Base-by-base conservation (phyloP, 2,113 vertebrate genomes). In the Oryzias woworae region DNA sequence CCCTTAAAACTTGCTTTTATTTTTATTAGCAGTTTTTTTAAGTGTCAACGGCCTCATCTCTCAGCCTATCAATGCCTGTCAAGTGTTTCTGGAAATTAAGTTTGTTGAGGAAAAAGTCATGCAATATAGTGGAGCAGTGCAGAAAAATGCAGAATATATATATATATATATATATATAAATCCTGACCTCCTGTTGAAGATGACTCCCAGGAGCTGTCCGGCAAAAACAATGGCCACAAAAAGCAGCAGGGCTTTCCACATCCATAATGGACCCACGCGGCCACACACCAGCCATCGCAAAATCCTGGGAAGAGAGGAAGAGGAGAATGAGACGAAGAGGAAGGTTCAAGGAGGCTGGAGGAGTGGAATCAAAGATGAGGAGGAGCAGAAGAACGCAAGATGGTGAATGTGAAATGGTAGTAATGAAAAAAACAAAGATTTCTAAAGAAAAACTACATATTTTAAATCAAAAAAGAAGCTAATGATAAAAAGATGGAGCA, bases 181-280 rank as follows among this genome's bases (percentile, higher is more conserved):
- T 2, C 36, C 47, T 18, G 20, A 89, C 92, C 89, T 92, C 73
- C 89, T 93, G 81, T 87, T 92, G 77, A 92, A 92, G 76, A 92
- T 90, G 78, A 92, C 77, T 12, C 89, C 91, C 44, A 93, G 77
- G 46, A 93, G 82, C 71, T 93, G 92, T 12, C 88, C 86, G 0
- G 91, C 87, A 54, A 93, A 92, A 1, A 70, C 91, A 17, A 92
- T 80, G 62, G 81, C 89, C 64, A 85, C 80, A n/a, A 91, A 92
- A 43, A 92, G 77, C 59, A 92, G 81, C 48, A 93, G 71, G 0
- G 86, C 90, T 58, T 92, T 93, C 90, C 91, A 92, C 73, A 91
- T 75, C 91, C 91, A 92, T 7, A 90, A 51, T n/a, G 90, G 87
- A 44, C 90, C 90, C 73, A 90, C 13, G 14, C 88, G 84, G 65